Evolutionary conservation across 2,888 invertebrate species (phyloP), one percentile per base, ranked within the genome.

Genomic region (Lasioglossum oenotherae): DNA sequence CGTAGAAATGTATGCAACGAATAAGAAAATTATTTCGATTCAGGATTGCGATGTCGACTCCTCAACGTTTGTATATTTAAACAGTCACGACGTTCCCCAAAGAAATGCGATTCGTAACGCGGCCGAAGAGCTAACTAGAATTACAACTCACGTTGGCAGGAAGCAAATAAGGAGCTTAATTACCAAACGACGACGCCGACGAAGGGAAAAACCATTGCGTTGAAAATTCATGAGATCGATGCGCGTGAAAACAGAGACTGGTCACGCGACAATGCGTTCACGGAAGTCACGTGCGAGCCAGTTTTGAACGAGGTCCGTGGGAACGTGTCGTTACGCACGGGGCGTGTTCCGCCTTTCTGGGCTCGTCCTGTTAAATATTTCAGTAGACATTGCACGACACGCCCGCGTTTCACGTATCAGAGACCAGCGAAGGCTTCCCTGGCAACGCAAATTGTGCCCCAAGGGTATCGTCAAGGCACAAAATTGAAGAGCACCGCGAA

Each of bases 371-470:
- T 85, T 90, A 87, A 90, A 90, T 90, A 90, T 90, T 90, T 82
- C 60, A 90, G 46, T 38, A 75, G 81, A 80, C 74, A 44, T 67
- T 78, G 67, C 78, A 49, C 64, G 81, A 78, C 72, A 69, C 74
- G 41, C 78, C 53, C 41, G 78, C 67, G 82, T 76, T 82, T 73
- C 86, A 81, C 82, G 81, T 81, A 80, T 44, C 69, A 69, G 38
- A 76, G 46, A 74, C 81, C 77, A 75, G 72, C 83, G 77, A 82
- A 75, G 78, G 71, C 81, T 81, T 79, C 80, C 88, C 73, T 78
- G 84, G 89, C 86, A 88, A 89, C 84, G 90, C 87, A 92, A 92
- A 92, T 92, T 93, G 89, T 79, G 88, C 91, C 92, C 81, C 85
- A 82, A 80, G 89, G 90, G 88, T 84, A 87, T 92, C 90, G 88